A percentile compares a stretch with the other conserved stretches of the same genome.
These are phyloP conservation scores for Onthophagus sagittarius DNA, from an alignment of 2,888 invertebrate species.

Conservation along the genomic window DNA sequence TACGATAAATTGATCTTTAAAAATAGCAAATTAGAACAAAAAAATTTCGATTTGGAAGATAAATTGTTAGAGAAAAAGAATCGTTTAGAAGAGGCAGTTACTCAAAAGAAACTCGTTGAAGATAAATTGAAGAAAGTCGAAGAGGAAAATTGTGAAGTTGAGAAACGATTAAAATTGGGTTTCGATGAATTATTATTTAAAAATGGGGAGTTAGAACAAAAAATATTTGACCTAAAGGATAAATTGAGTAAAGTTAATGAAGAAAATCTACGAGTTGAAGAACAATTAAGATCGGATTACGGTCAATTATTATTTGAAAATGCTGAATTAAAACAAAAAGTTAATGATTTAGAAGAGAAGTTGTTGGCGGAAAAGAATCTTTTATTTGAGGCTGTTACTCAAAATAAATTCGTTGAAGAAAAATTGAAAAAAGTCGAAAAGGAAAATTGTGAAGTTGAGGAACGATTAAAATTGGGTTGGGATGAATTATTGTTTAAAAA, in stretches of 20 bases:
- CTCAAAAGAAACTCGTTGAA: not conserved
- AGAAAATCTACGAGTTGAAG: conserved; percentile 2
- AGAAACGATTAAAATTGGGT: not conserved
- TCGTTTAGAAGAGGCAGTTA: not conserved
- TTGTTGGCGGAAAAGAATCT: conserved; percentile 3
- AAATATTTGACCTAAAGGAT: conserved; percentile 1
- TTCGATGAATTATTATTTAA: conserved; percentile 13
- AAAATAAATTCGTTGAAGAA: not conserved
- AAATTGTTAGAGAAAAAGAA: not conserved
- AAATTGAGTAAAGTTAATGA: not conserved
- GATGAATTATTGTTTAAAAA: conserved; percentile 14
- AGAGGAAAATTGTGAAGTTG: conserved; percentile 8
- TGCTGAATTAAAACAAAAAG: conserved; percentile 16
- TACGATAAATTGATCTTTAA: conserved; percentile 14
- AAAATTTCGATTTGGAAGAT: conserved; percentile 10
- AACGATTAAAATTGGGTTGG: not conserved
- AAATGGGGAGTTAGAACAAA: conserved; percentile 18
- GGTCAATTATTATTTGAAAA: conserved; percentile 12
- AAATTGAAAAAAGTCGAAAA: not conserved
- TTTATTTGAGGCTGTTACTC: not conserved
- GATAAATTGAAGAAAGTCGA: not conserved
- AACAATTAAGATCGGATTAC: conserved; percentile 6
- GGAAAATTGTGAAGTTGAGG: not conserved
- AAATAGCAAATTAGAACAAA: conserved; percentile 18
- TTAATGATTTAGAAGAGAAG: conserved; percentile 9